Evolutionary conservation across 2,797 vertebrate species (phyloP).

Genomic region (Poecilia velifera): DNA sequence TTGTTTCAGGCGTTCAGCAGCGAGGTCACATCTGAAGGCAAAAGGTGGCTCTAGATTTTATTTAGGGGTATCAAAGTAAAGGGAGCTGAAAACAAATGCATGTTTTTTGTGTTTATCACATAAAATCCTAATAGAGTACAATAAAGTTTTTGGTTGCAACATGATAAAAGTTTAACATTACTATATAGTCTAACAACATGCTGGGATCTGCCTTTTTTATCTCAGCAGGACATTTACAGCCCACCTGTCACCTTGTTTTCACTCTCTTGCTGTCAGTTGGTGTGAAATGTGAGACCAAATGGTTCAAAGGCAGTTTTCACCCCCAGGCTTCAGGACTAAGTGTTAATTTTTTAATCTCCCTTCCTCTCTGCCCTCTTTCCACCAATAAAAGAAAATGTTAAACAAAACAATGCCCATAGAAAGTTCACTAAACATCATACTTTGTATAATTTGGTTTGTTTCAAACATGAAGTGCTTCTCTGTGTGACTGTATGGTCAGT

Average conservation of each 20-base stretch:
- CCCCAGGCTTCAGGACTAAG: background rate
- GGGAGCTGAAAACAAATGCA: background rate
- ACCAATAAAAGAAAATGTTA: background rate
- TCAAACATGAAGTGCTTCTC: background rate
- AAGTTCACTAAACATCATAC: background rate
- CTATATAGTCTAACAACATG: background rate
- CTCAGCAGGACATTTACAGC: background rate
- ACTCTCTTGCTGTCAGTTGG: background rate
- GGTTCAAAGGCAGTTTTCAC: background rate
- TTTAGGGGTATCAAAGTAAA: background rate
- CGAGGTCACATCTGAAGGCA: background rate
- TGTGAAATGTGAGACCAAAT: background rate
- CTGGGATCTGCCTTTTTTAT: background rate
- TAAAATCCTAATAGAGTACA: background rate
- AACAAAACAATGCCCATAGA: background rate
- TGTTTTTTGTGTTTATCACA: background rate
- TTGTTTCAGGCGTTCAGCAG: no score
- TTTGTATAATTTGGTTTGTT: background rate
- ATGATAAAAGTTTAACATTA: background rate
- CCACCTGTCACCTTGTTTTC: background rate
- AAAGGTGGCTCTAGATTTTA: background rate
- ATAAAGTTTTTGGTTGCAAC: background rate
- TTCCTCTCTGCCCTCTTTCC: background rate
- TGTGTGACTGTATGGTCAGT: background rate
- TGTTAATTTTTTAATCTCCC: background rate